Conservation (phyloP, 2,797 vertebrate genomes). For the Natrix natrix region DNA sequence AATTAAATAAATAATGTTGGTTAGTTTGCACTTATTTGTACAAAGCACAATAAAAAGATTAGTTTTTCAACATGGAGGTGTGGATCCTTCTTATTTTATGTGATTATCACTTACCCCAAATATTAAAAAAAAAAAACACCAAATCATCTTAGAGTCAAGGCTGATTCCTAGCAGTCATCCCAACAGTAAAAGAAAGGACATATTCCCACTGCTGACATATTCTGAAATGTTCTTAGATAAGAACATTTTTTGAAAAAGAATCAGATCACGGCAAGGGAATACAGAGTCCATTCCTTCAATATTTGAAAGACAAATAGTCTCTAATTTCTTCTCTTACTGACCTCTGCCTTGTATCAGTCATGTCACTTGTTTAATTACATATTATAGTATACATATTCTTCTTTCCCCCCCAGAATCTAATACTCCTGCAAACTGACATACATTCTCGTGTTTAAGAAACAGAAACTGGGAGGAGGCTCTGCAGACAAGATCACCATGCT, state of each 20-base stretch:
- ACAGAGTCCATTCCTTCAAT: not conserved
- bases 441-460: not conserved
- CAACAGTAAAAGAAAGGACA: not conserved
- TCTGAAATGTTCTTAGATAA: not conserved
- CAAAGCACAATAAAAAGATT: not conserved
- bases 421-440: not conserved
- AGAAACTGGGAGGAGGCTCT: not conserved
- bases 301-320: not conserved
- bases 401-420: not conserved
- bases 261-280: not conserved
- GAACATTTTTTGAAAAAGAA: not conserved
- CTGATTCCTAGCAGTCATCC: not conserved
- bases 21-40: slow-evolving; percentile 7
- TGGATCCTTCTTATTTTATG: not conserved
- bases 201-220: not conserved
- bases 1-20: not conserved
- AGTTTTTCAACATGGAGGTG: not conserved
- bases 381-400: not conserved
- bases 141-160: not conserved
- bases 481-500: not conserved
- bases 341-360: not conserved
- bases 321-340: not conserved
- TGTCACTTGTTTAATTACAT: not conserved
- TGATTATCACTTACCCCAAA: not conserved
- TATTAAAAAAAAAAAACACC: too few relatives aligned